phyloP scores from a whole-genome alignment of 2,797 vertebrate species.

The Serranus cabrilla region DNA sequence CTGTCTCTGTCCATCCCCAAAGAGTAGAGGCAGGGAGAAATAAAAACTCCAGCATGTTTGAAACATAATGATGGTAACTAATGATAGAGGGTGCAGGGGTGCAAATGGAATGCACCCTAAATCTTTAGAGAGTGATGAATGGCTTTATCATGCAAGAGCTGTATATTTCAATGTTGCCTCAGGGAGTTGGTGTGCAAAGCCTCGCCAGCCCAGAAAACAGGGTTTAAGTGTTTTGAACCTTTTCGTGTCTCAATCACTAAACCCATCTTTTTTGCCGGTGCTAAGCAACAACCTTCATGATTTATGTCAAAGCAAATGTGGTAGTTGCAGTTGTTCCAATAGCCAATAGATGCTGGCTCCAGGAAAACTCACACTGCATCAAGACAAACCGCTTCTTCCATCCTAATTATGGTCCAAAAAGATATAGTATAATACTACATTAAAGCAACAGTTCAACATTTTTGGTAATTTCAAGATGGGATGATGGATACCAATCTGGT shows the following conservation, averaged over 20 bases:
- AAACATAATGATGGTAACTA: conserved; percentile 54
- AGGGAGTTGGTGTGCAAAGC: conserved; percentile 3
- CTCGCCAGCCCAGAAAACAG: neutral
- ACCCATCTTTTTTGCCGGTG: neutral
- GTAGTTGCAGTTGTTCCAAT: neutral
- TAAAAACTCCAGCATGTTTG: conserved; percentile 20
- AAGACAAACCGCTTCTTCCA: too few species aligned
- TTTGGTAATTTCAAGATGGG: too few species aligned
- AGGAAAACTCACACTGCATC: neutral
- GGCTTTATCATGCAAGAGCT: conserved; percentile 37
- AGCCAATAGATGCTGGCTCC: too few species aligned
- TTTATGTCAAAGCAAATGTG: conserved; percentile 5
- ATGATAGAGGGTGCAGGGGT: conserved; percentile 41
- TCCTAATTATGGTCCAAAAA: neutral
- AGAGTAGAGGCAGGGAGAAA: conserved; percentile 18
- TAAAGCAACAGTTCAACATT: too few species aligned
- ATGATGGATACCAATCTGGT: too few species aligned
- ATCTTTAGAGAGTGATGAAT: conserved; percentile 54
- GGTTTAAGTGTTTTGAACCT: conserved; percentile 33
- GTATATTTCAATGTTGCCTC: conserved; percentile 23
- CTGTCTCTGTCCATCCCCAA: conserved; percentile 6
- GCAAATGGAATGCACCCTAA: conserved; percentile 46
- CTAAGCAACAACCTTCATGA: neutral
- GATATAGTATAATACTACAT: too few species aligned
- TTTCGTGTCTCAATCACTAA: conserved; percentile 15